A percentile compares a stretch with the other conserved stretches of the same genome.
Conservation (phyloP, 2,888 invertebrate species). For the Megaustenia siamemsis region DNA sequence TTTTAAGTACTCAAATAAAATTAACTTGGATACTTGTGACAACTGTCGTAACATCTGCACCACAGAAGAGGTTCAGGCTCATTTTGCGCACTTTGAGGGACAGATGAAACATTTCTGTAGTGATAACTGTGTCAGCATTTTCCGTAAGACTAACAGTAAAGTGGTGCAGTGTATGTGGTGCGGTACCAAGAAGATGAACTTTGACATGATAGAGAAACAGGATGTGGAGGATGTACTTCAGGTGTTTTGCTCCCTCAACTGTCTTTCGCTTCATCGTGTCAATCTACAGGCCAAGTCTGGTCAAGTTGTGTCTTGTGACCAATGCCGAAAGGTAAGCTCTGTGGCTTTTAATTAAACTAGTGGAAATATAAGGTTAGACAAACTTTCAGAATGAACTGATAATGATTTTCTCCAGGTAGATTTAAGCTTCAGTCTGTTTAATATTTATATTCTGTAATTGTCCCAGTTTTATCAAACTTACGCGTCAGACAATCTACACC, state of each 20-base stretch:
- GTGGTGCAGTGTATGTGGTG: constrained; percentile 95
- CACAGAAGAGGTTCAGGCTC: constrained; percentile 82
- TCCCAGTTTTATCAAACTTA: too few species aligned
- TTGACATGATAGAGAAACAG: constrained; percentile 92
- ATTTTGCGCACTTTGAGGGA: constrained; percentile 77
- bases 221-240: constrained; percentile 84
- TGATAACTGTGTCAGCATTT: constrained; percentile 93
- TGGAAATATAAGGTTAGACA: too few species aligned
- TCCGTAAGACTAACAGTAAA: constrained; percentile 82
- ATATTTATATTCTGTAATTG: too few species aligned
- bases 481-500: too few species aligned
- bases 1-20: constrained; percentile 94
- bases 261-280: constrained; percentile 84
- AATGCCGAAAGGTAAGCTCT: constrained; percentile 73
- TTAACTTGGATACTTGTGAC: constrained; percentile 82
- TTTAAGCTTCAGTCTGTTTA: too few species aligned
- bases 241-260: constrained; percentile 94
- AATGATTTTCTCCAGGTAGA: too few species aligned
- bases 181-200: constrained; percentile 94
- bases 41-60: constrained; percentile 92
- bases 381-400: too few species aligned
- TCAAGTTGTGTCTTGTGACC: constrained; percentile 79
- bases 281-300: constrained; percentile 80
- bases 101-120: constrained; percentile 86
- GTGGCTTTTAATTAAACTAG: too few species aligned